Percentiles rank a stretch among this genome's conserved stretches.
Conservation (phyloP, 2,797 vertebrate species). For the Masticophis lateralis region DNA sequence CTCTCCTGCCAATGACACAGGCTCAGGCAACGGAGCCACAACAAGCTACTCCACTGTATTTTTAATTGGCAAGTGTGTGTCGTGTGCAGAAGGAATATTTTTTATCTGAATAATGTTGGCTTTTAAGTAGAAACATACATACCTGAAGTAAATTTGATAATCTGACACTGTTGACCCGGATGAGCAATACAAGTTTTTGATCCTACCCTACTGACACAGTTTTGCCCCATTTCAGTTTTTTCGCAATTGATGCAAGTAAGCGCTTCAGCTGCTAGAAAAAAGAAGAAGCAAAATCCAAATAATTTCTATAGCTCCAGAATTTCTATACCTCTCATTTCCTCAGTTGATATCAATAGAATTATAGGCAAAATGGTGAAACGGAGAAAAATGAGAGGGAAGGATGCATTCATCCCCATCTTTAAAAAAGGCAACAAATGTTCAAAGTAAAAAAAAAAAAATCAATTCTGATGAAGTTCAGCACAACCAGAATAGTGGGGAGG, state of each 20-base stretch:
- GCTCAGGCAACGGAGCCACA: too few species aligned
- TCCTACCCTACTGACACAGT: fast-evolving
- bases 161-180: neutral
- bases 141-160: neutral
- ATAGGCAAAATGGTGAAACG: neutral
- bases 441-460: neutral
- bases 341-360: neutral
- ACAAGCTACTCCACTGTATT: neutral
- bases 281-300: neutral
- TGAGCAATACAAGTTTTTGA: neutral
- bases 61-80: neutral
- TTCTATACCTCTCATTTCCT: neutral
- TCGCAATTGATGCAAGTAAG: neutral
- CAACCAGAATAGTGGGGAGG: neutral
- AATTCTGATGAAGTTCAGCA: neutral
- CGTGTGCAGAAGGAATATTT: neutral
- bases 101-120: neutral
- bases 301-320: neutral
- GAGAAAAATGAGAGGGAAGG: neutral
- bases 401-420: neutral
- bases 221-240: too few species aligned
- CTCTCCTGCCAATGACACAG: too few species aligned
- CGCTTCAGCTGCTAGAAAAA: neutral
- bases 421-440: neutral
- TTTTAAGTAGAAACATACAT: neutral